A percentile compares a stretch with the other conserved stretches of the same genome.
These are phyloP conservation scores for Formica exsecta DNA, from an alignment of 1,140 invertebrate genomes.

Conservation along the genomic window DNA sequence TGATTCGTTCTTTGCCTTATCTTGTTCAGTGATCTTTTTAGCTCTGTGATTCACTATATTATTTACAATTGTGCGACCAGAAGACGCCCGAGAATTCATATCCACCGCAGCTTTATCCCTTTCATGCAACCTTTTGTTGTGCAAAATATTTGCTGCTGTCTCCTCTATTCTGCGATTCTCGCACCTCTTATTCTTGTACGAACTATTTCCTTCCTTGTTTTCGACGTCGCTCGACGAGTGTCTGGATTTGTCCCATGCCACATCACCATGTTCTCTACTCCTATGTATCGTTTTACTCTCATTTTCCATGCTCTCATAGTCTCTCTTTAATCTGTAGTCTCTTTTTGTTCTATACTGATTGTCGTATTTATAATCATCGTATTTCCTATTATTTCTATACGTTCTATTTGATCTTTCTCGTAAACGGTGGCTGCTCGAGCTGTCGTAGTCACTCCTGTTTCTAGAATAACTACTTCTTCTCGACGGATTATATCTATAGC, in stretches of 20 bases:
- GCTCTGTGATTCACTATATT: background rate
- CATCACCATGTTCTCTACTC: background rate
- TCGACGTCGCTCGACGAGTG: conserved; percentile 3
- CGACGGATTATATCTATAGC: background rate
- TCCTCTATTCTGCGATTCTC: conserved; percentile 3
- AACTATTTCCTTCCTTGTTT: conserved; percentile 2
- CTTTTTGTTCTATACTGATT: conserved; percentile 9
- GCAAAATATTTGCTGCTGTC: background rate
- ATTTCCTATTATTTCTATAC: conserved; percentile 41
- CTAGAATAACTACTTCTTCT: conserved; percentile 23
- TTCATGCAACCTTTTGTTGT: background rate
- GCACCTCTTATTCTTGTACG: conserved; percentile 23
- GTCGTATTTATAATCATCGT: conserved; percentile 47
- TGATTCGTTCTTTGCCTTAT: conserved; percentile 17
- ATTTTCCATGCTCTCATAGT: conserved; percentile 14
- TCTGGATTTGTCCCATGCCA: conserved; percentile 2
- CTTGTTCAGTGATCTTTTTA: background rate
- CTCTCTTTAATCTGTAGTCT: conserved; percentile 24
- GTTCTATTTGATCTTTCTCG: conserved; percentile 48
- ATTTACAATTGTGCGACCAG: conserved; percentile 16
- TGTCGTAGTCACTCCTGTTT: conserved; percentile 39
- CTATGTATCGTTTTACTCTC: conserved; percentile 13
- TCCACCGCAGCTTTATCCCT: background rate
- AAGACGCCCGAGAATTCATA: background rate
- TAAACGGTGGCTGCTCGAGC: conserved; percentile 11